Evolutionary conservation across 2,888 invertebrate genomes (phyloP).

Genomic region (Epistrophe eligans): DNA sequence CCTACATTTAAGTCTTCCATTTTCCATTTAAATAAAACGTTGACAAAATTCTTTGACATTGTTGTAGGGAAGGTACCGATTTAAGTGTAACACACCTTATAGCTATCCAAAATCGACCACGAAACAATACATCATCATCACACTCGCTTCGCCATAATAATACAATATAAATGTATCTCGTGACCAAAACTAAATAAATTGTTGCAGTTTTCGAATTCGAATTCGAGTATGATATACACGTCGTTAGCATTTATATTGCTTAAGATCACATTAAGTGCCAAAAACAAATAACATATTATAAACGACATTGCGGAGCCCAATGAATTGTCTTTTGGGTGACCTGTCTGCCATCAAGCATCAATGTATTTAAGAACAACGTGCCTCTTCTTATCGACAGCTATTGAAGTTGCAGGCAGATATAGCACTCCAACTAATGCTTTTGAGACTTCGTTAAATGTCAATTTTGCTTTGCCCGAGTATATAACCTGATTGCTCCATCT

Average conservation of each 20-base stretch:
- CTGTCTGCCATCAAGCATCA: slow-evolving; percentile 36
- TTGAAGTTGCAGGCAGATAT: too few species aligned
- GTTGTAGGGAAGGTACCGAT: neutral
- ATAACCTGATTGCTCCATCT: neutral
- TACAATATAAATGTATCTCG: slow-evolving; percentile 5
- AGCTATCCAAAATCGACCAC: slow-evolving; percentile 1
- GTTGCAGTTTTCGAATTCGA: neutral
- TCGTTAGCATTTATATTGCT: slow-evolving; percentile 25
- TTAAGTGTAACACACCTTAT: neutral
- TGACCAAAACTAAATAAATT: slow-evolving; percentile 18
- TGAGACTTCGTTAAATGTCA: slow-evolving; percentile 70
- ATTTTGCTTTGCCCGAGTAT: neutral
- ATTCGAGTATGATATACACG: neutral
- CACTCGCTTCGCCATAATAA: neutral
- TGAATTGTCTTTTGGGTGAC: slow-evolving; percentile 29
- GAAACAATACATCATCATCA: slow-evolving; percentile 40
- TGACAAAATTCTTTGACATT: slow-evolving; percentile 12
- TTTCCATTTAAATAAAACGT: neutral
- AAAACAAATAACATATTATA: slow-evolving; percentile 39
- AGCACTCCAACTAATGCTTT: slow-evolving; percentile 6
- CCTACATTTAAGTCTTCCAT: neutral
- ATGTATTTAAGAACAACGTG: slow-evolving; percentile 33
- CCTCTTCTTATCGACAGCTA: slow-evolving; percentile 50
- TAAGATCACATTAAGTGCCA: slow-evolving; percentile 24
- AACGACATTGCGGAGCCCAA: slow-evolving; percentile 2